A percentile compares a stretch with the other conserved stretches of the same genome.
These are phyloP conservation scores for Nanger granti DNA, from an alignment of 2,113 vertebrate genomes.

Conservation along the genomic window DNA sequence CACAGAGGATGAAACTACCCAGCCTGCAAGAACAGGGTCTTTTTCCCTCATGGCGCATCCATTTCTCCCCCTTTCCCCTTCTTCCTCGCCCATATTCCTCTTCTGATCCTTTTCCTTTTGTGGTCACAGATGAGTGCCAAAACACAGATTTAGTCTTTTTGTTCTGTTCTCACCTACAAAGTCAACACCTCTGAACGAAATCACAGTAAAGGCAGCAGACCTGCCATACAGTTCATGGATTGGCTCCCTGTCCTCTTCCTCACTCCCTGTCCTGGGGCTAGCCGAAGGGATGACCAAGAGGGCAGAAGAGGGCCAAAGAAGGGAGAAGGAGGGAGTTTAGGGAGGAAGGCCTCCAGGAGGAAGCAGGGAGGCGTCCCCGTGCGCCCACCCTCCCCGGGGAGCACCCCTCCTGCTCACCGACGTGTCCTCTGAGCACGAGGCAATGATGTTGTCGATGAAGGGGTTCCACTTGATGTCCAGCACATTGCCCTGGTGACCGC, in stretches of 20 bases:
- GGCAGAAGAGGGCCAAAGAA: background rate
- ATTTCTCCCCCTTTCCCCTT: background rate
- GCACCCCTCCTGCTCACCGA: constrained; percentile 83
- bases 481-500: constrained; percentile 95
- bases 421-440: constrained; percentile 95
- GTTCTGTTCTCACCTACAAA: constrained; percentile 9
- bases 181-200: background rate
- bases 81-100: background rate
- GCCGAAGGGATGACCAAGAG: background rate
- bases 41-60: no score
- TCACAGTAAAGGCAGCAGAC: background rate
- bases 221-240: background rate
- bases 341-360: background rate
- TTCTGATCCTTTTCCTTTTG: background rate
- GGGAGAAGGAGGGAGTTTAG: background rate
- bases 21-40: background rate
- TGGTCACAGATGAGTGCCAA: background rate
- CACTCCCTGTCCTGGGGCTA: background rate
- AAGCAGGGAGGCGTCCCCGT: background rate
- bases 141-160: background rate
- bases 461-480: constrained; percentile 99
- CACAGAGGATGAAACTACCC: background rate
- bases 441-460: constrained; percentile 97
- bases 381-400: accelerated
- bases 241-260: background rate